Evolutionary conservation across 2,797 vertebrate species (phyloP), one percentile per base, ranked within the genome.

Genomic region (Threskiornis aethiopicus): DNA sequence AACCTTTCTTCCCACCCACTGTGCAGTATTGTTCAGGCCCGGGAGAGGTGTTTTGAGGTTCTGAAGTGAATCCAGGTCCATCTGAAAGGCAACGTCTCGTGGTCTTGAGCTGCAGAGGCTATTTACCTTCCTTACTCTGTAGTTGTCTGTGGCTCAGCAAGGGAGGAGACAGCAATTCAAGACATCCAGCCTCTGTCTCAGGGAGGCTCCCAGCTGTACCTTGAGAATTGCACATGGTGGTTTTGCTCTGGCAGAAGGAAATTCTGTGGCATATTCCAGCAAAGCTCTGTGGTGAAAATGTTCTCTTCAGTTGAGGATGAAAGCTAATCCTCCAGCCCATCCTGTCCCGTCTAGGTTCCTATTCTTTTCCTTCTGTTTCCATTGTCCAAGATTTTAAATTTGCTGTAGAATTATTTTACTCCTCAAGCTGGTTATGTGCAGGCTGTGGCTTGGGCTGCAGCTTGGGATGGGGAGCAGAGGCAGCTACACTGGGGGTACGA

Each of bases 21-120:
- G 0, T 25, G 21, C 37, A 2, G 15, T 7, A 1, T 21, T 71
- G 11, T 19, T 58, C 5, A 7, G 18, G 13, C 18, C n/a, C 9
- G 16, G 25, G 52, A 22, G 51, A 73, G 64, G 39, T 35, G 42
- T 42, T 90, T 7, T 39, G 72, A 41, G 67, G 59, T 44, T 51
- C 71, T 67, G 41, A 6, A 47, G 51, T n/a, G 33, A 80, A 12
- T 29, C 20, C 7, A n/a, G 14, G n/a, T 52, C 67, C 24, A 26
- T 16, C 33, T 69, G 71, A 47, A 78, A 52, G 35, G 13, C 47
- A 3, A 0, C 4, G 10, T 37, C 26, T 78, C 57, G 39, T 42
- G 20, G 10, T 71, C 18, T 71, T 49, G 73, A 89, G 59, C n/a
- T 2, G 2, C 44, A 64, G 82, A 39, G 9, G 4, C 4, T 62